Evolutionary conservation across 2,888 invertebrate species (phyloP), one percentile per base, ranked within the genome.

Genomic region (Nebria brevicollis): DNA sequence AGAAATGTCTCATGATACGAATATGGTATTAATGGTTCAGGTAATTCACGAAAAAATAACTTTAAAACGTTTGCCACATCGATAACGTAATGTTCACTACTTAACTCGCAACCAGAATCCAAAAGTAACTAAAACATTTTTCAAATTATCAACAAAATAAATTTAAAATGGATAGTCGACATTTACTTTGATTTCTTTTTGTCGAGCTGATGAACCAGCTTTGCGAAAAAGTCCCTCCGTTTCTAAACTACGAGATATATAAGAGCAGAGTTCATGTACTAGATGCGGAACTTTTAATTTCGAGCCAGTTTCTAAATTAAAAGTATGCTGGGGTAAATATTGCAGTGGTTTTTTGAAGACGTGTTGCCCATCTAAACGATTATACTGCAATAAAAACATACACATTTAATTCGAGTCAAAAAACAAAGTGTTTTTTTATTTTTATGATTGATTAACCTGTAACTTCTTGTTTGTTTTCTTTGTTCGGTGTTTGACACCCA

Each of bases 191-290:
- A 97, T 92, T 88, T 96, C 96, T 86, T 94, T 94, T 88, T 96
- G 96, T 83, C 97, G 91, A 65, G 93, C 91, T 85, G 95, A 93
- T 0, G 96, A 96, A 13, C 97, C 97, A 74, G 96, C 96, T 90
- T 96, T 97, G 7, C 97, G 92, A 88, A 97, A 97, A 74, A 97
- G 89, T 0, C 97, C 97, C 87, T 97, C 97, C 25, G 94, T 93
- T 79, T 92, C 91, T 42, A 94, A 91, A 88, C 94, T 92, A 72
- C 92, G 90, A 83, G 93, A 90, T 76, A 96, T 92, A 85, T 92
- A 93, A 77, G 92, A 90, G 85, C 95, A 94, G 86, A 94, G 92
- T 86, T 94, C 93, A 84, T 93, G 92, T 0, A 96, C 92, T 86
- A 95, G 92, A 84, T 91, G 91, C 6, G 96, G 96, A 64, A 96